Conservation (phyloP, 2,888 invertebrate species). For the Agonopterix heracliana region DNA sequence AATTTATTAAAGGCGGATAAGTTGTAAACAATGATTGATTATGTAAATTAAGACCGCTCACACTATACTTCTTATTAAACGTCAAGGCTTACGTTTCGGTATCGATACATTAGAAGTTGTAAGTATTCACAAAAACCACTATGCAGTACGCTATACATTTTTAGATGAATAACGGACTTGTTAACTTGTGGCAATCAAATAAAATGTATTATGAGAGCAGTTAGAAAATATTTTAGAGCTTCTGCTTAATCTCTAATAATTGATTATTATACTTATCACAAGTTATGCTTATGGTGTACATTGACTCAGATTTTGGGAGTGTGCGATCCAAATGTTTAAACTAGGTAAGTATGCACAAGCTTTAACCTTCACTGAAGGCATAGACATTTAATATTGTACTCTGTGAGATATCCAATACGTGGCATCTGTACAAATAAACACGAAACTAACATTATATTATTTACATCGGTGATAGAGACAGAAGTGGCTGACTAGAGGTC, state of each 20-base stretch:
- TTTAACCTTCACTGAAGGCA: conserved; percentile 71
- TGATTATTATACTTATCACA: conserved; percentile 45
- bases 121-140: too few species aligned
- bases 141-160: too few species aligned
- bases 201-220: neutral
- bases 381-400: conserved; percentile 55
- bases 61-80: too few species aligned
- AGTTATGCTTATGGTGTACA: conserved; percentile 37
- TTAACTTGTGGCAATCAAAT: too few species aligned
- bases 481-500: conserved; percentile 60
- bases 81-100: too few species aligned
- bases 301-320: conserved; percentile 67
- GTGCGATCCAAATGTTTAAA: conserved; percentile 31
- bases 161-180: too few species aligned
- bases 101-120: too few species aligned
- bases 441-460: conserved; percentile 40
- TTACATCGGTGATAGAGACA: conserved; percentile 31
- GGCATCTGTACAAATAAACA: conserved; percentile 56
- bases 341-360: conserved; percentile 16
- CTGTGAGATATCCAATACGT: conserved; percentile 46
- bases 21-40: too few species aligned
- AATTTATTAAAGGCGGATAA: too few species aligned
- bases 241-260: conserved; percentile 34
- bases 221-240: neutral
- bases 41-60: too few species aligned